Evolutionary conservation across 2,797 vertebrate genomes (phyloP), one percentile per base, ranked within the genome.

Genomic region (Hypotaenidia philippensis): DNA sequence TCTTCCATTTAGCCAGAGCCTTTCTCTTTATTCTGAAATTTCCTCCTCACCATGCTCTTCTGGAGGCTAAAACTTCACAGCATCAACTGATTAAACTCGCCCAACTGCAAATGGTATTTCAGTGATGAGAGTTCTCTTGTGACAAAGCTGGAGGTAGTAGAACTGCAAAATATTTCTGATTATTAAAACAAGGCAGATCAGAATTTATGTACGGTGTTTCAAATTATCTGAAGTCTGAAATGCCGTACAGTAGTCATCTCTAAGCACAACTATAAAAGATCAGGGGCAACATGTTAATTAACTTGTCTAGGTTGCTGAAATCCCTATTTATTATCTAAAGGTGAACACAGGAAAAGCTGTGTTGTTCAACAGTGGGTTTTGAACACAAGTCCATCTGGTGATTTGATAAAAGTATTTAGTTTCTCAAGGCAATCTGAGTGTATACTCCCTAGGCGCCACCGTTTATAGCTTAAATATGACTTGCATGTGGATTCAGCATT

Each of bases 361-460:
- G 41, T 96, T 96, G 83, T 96, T 97, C 96, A 92, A 84, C 94
- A 82, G 83, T 86, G 90, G 77, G 97, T 98, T 98, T 93, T 95
- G 97, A 98, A 96, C 97, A 57, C 23, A 22, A 85, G 74, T 98
- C 98, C 99, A 98, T 98, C 98, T 99, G 98, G 98, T 97, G 98
- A 98, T 98, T 98, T 99, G 99, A 99, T 99, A 99, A 98, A 99
- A 98, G 98, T 98, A 99, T 99, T 99, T 98, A 94, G 98, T 99
- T 99, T 99, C 98, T 98, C 97, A 97, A 98, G 98, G 98, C 98
- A 97, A 98, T 98, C 98, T 95, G 94, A 97, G 97, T 97, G 97
- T 97, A 97, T 98, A 96, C 97, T 99, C 98, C 98, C 98, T 97
- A 97, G 99, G 98, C 98, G 98, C 99, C 98, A 98, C 96, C 93